Percentiles rank a stretch among this genome's conserved stretches.
Evolutionary conservation across 2,113 vertebrate species (phyloP).

Genomic region (Aegotheles bennettii): DNA sequence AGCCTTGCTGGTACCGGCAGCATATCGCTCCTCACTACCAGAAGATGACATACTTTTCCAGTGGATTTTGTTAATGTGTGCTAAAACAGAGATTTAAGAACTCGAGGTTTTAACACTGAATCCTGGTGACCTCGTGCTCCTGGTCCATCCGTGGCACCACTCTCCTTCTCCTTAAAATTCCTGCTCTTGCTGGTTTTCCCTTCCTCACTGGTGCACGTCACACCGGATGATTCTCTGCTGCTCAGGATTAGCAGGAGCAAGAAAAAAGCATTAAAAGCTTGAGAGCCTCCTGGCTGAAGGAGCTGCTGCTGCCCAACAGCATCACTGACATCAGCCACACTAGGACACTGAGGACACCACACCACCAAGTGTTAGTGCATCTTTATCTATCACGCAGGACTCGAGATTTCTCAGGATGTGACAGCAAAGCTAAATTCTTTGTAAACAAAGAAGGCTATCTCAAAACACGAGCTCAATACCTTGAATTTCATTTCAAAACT

Average conservation of each 20-base stretch:
- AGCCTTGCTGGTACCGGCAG: slow-evolving; percentile 33
- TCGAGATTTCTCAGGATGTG: background rate
- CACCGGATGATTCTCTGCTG: background rate
- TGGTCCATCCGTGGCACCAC: rapidly evolving
- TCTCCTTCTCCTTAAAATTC: background rate
- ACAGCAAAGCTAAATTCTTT: background rate
- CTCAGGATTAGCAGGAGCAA: background rate
- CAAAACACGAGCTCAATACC: background rate
- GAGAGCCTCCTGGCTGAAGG: background rate
- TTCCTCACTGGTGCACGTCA: background rate
- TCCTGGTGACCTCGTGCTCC: background rate
- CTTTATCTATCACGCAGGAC: background rate
- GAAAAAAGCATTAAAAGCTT: background rate
- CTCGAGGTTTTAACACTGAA: background rate
- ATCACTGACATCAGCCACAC: background rate
- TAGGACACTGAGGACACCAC: background rate
- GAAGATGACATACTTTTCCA: slow-evolving; percentile 45
- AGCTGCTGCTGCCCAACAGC: background rate
- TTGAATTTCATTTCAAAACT: background rate
- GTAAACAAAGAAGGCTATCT: too few species aligned
- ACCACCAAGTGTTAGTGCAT: background rate
- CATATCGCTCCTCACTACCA: background rate
- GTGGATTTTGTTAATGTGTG: background rate
- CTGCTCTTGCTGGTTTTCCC: background rate
- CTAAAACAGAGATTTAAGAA: background rate